Evolutionary conservation across 2,113 vertebrate genomes (phyloP).

Genomic region (Beaufortia kweichowensis): DNA sequence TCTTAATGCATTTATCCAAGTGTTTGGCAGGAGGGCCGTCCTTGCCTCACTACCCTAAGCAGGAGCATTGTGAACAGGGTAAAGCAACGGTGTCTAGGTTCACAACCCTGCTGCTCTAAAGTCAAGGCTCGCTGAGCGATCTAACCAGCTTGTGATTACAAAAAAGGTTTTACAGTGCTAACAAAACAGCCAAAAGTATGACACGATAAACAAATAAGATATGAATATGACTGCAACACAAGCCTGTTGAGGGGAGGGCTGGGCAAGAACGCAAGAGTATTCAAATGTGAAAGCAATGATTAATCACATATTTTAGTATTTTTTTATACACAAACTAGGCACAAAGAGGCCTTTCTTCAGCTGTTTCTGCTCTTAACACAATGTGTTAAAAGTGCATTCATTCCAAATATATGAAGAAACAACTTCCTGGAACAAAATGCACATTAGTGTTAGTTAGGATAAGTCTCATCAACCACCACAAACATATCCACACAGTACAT

Average conservation of each 20-base stretch:
- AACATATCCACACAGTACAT: no score
- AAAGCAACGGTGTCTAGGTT: neutral
- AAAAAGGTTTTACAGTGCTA: neutral
- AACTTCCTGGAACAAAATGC: no score
- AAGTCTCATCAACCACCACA: no score
- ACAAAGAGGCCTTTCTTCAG: no score
- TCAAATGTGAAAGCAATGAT: no score
- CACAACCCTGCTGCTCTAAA: neutral
- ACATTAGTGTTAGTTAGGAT: no score
- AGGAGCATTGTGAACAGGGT: neutral
- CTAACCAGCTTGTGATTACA: neutral
- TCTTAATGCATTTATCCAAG: conserved; percentile 52
- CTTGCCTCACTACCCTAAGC: neutral
- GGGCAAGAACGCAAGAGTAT: no score
- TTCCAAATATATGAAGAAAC: no score
- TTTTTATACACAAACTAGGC: no score
- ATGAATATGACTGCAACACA: neutral
- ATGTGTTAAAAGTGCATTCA: no score
- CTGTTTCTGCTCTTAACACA: no score
- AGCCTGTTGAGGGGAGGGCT: neutral
- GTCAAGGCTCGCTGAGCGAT: neutral
- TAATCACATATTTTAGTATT: no score
- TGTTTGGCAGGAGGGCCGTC: conserved; percentile 34
- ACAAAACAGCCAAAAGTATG: neutral
- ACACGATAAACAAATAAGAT: neutral